phyloP scores from a whole-genome alignment of 2,113 vertebrate species.

The Antechinus stuartii region DNA sequence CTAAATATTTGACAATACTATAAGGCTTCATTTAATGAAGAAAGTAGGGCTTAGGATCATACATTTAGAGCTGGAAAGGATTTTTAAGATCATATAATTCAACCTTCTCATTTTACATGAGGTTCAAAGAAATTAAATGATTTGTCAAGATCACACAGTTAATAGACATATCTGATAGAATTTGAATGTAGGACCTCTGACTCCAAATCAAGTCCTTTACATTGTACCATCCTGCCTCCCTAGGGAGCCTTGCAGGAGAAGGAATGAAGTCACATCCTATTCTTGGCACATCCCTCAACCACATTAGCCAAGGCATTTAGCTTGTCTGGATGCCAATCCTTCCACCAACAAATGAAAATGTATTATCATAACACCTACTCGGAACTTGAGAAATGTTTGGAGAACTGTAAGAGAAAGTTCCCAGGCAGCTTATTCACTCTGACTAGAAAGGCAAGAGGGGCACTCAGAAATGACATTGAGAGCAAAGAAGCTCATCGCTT shows the following conservation, averaged over 20 bases:
- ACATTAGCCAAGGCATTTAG: background rate
- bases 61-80: background rate
- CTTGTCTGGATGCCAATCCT: background rate
- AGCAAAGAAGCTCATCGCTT: background rate
- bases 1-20: background rate
- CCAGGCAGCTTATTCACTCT: background rate
- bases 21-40: background rate
- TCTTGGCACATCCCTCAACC: background rate
- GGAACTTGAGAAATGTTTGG: constrained; percentile 1
- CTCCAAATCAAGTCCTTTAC: background rate
- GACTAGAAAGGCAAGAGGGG: background rate
- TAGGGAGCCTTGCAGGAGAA: background rate
- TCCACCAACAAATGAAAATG: background rate
- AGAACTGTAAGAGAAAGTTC: background rate
- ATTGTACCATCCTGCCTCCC: background rate
- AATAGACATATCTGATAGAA: background rate
- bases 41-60: background rate
- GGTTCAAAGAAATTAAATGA: background rate
- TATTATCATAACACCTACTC: background rate
- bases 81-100: background rate
- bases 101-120: background rate
- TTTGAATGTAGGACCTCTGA: background rate
- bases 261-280: background rate
- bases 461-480: background rate
- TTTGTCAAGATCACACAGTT: background rate